These are phyloP conservation scores for Bothrops jararaca DNA, from an alignment of 2,113 vertebrate species.

Conservation along the genomic window DNA sequence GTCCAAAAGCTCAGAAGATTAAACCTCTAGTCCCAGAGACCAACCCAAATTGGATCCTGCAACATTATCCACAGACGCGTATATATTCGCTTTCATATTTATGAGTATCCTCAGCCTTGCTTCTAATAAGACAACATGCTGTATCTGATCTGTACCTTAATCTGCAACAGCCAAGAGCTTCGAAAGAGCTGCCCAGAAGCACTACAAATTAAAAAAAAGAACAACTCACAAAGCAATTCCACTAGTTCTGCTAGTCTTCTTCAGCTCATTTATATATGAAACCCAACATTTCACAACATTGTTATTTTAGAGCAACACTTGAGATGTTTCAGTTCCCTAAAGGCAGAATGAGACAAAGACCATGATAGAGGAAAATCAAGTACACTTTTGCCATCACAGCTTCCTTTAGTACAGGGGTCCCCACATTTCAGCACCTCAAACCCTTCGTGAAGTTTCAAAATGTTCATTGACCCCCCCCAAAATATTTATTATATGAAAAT, in stretches of 20 bases:
- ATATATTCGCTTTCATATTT: not conserved
- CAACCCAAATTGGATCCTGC: not conserved
- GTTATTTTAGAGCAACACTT: not conserved
- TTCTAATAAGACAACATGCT: not conserved
- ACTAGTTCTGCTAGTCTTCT: not conserved
- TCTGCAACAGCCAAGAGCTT: not conserved
- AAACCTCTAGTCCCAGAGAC: not conserved
- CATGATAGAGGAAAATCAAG: not conserved
- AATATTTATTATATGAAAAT: not conserved
- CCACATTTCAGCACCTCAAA: not conserved
- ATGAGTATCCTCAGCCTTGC: not conserved
- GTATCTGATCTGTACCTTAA: not conserved
- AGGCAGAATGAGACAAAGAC: not conserved
- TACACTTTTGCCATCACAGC: not conserved
- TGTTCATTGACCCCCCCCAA: not conserved
- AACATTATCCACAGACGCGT: not conserved
- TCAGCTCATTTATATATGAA: not conserved
- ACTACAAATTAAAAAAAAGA: not conserved
- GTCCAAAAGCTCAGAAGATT: not conserved
- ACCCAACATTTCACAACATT: not conserved
- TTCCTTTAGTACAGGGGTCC: not conserved
- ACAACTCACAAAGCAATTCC: not conserved
- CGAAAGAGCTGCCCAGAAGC: not conserved
- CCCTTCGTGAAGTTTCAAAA: not conserved
- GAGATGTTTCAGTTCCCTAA: not conserved